These are phyloP conservation scores for Ochotona princeps DNA, from an alignment of 2,113 vertebrate species.

Conservation along the genomic window DNA sequence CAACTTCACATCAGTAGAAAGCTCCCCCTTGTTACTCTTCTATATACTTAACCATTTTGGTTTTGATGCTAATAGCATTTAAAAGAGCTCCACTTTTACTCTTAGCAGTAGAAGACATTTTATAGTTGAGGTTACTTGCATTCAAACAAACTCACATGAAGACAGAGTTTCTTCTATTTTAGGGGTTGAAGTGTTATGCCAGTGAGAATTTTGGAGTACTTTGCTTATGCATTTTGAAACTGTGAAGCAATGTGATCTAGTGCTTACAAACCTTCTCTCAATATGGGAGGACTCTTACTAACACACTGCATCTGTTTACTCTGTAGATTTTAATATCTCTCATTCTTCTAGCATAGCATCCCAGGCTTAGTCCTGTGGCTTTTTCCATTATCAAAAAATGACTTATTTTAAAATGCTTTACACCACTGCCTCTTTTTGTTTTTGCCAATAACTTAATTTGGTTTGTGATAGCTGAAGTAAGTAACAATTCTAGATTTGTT, in stretches of 20 bases:
- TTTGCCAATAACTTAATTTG: not conserved
- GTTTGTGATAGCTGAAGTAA: not conserved
- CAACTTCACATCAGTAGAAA: not conserved
- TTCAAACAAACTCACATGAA: not conserved
- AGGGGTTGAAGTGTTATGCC: not conserved
- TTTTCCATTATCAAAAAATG: constrained; percentile 7
- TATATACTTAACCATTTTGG: not conserved
- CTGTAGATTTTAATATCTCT: not conserved
- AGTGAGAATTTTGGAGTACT: not conserved
- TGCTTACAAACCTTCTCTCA: not conserved
- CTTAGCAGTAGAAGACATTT: not conserved
- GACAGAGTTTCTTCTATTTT: not conserved
- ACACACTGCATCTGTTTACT: not conserved
- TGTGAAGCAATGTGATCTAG: not conserved
- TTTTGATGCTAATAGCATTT: not conserved
- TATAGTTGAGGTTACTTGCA: constrained; percentile 12
- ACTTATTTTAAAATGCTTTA: constrained; percentile 2
- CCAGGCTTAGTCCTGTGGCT: not conserved
- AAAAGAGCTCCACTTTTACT: not conserved
- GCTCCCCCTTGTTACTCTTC: not conserved
- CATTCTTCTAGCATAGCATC: not conserved
- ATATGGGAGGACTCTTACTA: not conserved
- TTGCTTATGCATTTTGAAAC: not conserved
- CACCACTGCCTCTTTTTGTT: not conserved
- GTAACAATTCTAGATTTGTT: not conserved